Evolutionary conservation across 2,797 vertebrate species (phyloP).

Genomic region (Fistularia tabacaria): DNA sequence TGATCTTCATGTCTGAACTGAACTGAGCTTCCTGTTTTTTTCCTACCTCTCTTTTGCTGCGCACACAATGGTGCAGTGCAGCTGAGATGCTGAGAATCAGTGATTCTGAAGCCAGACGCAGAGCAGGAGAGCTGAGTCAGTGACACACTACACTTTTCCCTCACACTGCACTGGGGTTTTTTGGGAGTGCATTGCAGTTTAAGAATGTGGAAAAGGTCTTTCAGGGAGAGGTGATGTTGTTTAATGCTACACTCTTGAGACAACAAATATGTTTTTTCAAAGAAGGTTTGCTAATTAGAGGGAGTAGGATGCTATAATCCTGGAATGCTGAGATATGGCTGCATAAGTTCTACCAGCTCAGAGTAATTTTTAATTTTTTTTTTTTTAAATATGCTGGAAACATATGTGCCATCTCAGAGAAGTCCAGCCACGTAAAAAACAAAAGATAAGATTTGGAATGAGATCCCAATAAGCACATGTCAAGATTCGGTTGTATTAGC

Average conservation of each 20-base stretch:
- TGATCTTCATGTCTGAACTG: not conserved
- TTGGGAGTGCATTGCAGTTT: not conserved
- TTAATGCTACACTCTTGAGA: not conserved
- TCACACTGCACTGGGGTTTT: slow-evolving; percentile 3
- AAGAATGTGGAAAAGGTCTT: not conserved
- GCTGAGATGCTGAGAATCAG: slow-evolving; percentile 44
- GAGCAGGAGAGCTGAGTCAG: slow-evolving; percentile 52
- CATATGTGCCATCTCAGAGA: too few species aligned
- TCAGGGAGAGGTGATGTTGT: not conserved
- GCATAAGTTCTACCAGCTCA: not conserved
- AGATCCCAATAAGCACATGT: too few species aligned
- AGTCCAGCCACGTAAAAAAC: too few species aligned
- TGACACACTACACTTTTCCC: slow-evolving; percentile 42
- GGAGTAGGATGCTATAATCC: too few species aligned
- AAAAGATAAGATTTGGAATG: too few species aligned
- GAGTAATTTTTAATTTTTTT: too few species aligned
- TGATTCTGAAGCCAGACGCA: slow-evolving; percentile 35
- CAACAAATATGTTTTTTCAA: slow-evolving; percentile 24
- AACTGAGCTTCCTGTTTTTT: too few species aligned
- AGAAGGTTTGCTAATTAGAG: slow-evolving; percentile 8
- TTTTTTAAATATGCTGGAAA: too few species aligned
- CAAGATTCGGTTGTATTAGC: too few species aligned
- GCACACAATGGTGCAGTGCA: slow-evolving; percentile 44
- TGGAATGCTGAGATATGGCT: slow-evolving; percentile 14
- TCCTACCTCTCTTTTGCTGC: slow-evolving; percentile 7